A percentile compares a stretch with the other conserved stretches of the same genome.
phyloP scores from a whole-genome alignment of 2,888 invertebrate species.

The Syrista parreyssii region DNA sequence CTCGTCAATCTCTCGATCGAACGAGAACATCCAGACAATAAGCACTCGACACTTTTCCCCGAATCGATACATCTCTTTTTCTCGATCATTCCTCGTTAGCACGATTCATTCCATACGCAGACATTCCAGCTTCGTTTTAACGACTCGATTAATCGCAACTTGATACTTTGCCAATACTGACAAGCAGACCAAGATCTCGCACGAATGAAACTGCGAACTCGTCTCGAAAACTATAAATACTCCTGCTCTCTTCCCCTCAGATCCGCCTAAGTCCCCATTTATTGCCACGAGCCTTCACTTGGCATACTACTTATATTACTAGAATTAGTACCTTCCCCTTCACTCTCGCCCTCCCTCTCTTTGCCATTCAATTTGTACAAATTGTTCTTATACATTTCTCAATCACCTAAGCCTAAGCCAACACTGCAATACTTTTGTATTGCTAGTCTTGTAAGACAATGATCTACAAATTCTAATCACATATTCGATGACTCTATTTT shows the following conservation, averaged over 20 bases:
- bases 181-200: too few species aligned
- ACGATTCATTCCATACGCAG: conserved; percentile 54
- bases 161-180: too few species aligned
- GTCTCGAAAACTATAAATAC: conserved; percentile 49
- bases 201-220: too few species aligned
- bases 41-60: not conserved
- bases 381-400: conserved; percentile 62
- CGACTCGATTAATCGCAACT: too few species aligned
- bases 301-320: conserved; percentile 43
- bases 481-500: conserved; percentile 47
- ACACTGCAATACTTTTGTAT: conserved; percentile 24
- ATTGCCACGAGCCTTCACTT: too few species aligned
- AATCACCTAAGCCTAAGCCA: conserved; percentile 35
- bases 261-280: conserved; percentile 40
- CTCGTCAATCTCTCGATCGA: not conserved
- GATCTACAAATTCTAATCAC: conserved; percentile 47
- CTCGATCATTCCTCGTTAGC: conserved; percentile 22
- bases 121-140: conserved; percentile 47
- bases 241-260: conserved; percentile 46
- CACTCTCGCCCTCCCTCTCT: conserved; percentile 34
- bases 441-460: conserved; percentile 43
- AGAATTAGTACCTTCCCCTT: conserved; percentile 54
- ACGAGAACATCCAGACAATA: not conserved
- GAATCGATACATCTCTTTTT: not conserved
- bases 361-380: conserved; percentile 50